A percentile compares a stretch with the other conserved stretches of the same genome.
phyloP scores from a whole-genome alignment of 2,797 vertebrate genomes.

The Benthosema pterotum region DNA sequence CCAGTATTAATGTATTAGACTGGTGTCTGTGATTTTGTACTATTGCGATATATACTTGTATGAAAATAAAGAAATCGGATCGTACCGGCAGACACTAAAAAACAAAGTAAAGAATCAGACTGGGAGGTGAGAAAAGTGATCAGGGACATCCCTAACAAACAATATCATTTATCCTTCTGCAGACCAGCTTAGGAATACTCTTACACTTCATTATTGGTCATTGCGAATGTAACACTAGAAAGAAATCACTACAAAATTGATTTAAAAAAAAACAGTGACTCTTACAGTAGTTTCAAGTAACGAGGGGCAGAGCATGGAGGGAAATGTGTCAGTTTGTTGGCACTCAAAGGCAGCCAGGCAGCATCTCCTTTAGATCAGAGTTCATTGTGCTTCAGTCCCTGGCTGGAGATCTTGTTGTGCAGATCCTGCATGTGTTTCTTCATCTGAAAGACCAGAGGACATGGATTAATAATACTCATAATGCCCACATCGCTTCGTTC shows the following conservation, averaged over 20 bases:
- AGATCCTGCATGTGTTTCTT: conserved; percentile 97
- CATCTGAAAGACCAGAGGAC: conserved; percentile 79
- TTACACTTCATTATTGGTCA: not conserved
- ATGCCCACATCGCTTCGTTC: not conserved
- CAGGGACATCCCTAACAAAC: no score
- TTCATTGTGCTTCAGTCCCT: conserved; percentile 92
- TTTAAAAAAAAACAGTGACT: conserved; percentile 25
- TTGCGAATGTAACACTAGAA: conserved; percentile 23
- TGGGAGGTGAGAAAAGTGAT: no score
- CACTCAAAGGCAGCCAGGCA: not conserved
- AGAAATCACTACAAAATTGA: conserved; percentile 31
- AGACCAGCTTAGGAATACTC: conserved; percentile 11
- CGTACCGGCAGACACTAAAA: no score
- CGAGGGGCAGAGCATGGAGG: not conserved
- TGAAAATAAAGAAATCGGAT: no score
- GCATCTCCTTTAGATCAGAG: conserved; percentile 79
- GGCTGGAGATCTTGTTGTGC: conserved; percentile 87
- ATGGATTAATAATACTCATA: not conserved
- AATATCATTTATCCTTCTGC: conserved; percentile 22
- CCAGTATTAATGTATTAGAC: no score
- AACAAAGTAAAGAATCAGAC: no score
- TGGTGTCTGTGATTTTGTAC: no score
- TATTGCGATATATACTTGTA: no score
- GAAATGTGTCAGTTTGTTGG: conserved; percentile 26
- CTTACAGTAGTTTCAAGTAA: conserved; percentile 34